Evolutionary conservation across 2,888 invertebrate species (phyloP).

Genomic region (Endomychus coccineus): DNA sequence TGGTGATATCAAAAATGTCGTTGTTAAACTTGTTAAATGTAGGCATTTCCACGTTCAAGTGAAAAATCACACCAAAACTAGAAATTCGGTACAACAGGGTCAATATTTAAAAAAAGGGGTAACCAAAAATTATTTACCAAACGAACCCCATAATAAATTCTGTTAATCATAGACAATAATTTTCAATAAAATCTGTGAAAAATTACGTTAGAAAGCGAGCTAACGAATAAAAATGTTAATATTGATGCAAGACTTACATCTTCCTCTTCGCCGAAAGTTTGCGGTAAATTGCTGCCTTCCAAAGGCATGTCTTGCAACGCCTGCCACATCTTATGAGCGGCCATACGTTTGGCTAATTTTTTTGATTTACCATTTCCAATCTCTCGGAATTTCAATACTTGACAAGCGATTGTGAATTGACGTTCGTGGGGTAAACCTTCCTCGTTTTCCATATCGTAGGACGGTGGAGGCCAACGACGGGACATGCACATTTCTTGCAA

Average conservation of each 20-base stretch:
- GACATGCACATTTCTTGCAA: conserved; percentile 95
- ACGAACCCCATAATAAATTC: too few relatives aligned
- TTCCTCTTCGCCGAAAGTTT: conserved; percentile 60
- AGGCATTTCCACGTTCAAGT: too few relatives aligned
- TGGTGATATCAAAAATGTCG: too few relatives aligned
- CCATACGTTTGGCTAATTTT: conserved; percentile 92
- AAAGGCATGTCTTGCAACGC: conserved; percentile 70
- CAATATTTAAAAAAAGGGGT: too few relatives aligned
- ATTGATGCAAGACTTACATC: conserved; percentile 48
- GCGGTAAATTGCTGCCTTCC: conserved; percentile 53
- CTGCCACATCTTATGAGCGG: conserved; percentile 92
- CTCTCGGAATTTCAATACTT: conserved; percentile 77
- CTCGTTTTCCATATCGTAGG: conserved; percentile 82
- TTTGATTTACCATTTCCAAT: conserved; percentile 89
- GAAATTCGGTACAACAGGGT: too few relatives aligned
- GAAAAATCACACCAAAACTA: too few relatives aligned
- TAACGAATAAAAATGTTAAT: too few relatives aligned
- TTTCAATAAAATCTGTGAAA: too few relatives aligned
- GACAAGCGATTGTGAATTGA: conserved; percentile 88
- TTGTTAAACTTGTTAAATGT: too few relatives aligned
- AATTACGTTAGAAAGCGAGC: too few relatives aligned
- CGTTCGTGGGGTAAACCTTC: conserved; percentile 89
- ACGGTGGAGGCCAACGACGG: conserved; percentile 89
- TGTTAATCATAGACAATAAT: too few relatives aligned
- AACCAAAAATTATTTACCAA: too few relatives aligned